Base-by-base conservation (phyloP, 2,888 invertebrate genomes). In the Pherbina coryleti region DNA sequence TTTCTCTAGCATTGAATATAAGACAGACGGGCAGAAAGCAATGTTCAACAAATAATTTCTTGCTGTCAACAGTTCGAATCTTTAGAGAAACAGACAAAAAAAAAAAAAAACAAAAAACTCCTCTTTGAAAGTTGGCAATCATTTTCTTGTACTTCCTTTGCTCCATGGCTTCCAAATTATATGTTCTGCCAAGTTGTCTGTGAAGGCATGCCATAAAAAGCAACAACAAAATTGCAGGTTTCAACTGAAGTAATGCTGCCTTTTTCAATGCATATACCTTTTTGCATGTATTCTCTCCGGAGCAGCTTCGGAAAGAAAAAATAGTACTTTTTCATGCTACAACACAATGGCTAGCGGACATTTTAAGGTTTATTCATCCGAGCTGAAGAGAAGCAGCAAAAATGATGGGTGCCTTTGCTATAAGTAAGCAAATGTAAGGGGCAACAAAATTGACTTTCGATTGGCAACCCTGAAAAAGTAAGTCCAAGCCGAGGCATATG, bases 161-260 rank as follows among this genome's bases (percentile, higher is more conserved):
- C 11, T 34, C n/a, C n/a, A 25, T 19, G 44, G 57, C 25, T 53
- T 22, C 44, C 86, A 85, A 85, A 85, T 85, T 85, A 85, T 85
- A 83, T 86, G 81, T 82, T 83, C 86, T 84, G 87, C 86, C 85
- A 85, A 87, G 84, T 84, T 86, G 83, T 82, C 80, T 80, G 85
- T 82, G 83, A 84, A 84, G 84, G 82, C 77, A 81, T 82, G 81
- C 83, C 84, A 66, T 75, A 67, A 72, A 76, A 79, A 75, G 76
- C 78, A 80, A 78, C 75, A 83, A 80, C 80, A 82, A 84, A 84
- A 82, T 84, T 79, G 84, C 82, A 80, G 64, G 77, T 77, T 78
- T 66, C 72, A 77, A 60, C 31, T 69, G 57, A 69, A 49, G 22
- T 62, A 60, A 28, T 64, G 19, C 5, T 53, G 25, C 37, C 49